Conservation (phyloP, 2,888 invertebrate genomes). For the Frankliniella fusca region DNA sequence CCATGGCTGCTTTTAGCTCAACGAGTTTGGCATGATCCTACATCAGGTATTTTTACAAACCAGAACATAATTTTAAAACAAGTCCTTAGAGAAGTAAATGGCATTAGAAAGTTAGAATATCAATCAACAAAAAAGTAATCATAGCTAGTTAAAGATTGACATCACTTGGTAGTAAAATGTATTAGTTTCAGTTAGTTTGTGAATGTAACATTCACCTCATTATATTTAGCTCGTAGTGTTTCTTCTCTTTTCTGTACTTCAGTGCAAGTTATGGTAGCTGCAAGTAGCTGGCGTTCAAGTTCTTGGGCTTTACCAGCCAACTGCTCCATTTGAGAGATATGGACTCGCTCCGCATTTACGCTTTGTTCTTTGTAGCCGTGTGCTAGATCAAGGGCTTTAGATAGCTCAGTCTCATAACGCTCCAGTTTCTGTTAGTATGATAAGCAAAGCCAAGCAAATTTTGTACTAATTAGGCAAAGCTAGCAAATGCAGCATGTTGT, state of each 20-base stretch:
- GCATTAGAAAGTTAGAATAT: neutral
- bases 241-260: conserved; percentile 28
- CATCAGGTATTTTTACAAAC: neutral
- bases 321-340: conserved; percentile 46
- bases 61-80: too few species aligned
- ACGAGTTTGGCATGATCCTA: neutral
- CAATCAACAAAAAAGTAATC: neutral
- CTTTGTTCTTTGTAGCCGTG: conserved; percentile 64
- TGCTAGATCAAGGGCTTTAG: conserved; percentile 65
- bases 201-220: neutral
- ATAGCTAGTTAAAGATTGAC: neutral
- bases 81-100: neutral
- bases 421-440: conserved; percentile 50
- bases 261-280: neutral
- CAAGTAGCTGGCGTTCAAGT: neutral
- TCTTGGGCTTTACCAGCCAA: conserved; percentile 42
- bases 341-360: conserved; percentile 49
- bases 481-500: neutral
- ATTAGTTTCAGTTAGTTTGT: neutral
- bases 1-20: neutral
- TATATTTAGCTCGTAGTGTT: neutral
- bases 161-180: neutral
- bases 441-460: conserved; percentile 25
- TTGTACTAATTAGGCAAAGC: neutral
- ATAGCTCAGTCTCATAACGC: conserved; percentile 65